Conservation (phyloP, 2,797 vertebrate species). For the Spinus olivaceus region DNA sequence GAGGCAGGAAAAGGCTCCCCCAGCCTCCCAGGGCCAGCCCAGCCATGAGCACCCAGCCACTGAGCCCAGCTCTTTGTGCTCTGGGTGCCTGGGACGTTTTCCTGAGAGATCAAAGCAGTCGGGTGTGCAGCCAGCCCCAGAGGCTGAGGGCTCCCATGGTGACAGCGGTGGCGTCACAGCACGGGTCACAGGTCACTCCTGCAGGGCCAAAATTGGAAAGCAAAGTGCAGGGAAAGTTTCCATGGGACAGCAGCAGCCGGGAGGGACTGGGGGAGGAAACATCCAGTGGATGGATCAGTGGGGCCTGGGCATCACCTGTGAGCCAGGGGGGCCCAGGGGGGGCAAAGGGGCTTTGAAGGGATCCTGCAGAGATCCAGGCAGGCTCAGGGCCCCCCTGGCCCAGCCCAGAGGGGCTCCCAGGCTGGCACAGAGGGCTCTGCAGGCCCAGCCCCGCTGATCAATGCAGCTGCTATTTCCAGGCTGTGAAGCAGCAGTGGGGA, state of each 20-base stretch:
- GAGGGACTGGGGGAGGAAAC: background rate
- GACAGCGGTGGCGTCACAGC: background rate
- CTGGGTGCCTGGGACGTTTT: accelerated
- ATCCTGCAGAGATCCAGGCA: background rate
- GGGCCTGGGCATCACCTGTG: accelerated
- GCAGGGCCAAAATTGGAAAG: background rate
- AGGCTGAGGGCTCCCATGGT: background rate
- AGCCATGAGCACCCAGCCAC: accelerated
- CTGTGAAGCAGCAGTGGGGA: background rate
- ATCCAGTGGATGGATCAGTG: too few species aligned
- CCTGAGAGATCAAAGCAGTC: background rate
- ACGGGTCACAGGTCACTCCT: background rate
- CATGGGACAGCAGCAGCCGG: background rate
- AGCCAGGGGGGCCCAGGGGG: accelerated
- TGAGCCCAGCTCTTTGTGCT: background rate
- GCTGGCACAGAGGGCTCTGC: background rate
- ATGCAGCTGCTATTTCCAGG: background rate
- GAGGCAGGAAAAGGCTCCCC: background rate
- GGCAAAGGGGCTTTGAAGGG: too few species aligned
- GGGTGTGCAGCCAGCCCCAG: background rate
- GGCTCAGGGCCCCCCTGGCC: background rate
- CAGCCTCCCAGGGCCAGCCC: background rate
- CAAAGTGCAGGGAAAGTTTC: background rate
- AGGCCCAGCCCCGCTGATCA: background rate
- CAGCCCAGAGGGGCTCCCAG: background rate